These are phyloP conservation scores for Adelges cooleyi DNA, from an alignment of 1,140 invertebrate genomes.

Conservation along the genomic window DNA sequence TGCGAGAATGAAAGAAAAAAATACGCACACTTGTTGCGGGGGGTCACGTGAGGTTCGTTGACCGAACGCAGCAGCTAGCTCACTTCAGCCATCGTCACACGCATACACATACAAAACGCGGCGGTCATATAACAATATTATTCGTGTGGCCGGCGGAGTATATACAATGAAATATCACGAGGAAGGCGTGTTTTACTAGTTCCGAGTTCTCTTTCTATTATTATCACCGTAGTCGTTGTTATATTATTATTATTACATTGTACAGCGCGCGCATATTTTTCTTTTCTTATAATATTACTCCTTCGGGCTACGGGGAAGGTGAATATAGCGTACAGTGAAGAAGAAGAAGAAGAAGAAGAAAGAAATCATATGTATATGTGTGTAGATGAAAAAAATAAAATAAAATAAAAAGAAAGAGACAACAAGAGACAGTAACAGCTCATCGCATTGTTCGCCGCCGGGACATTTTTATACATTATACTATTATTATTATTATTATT, in stretches of 20 bases:
- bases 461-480: neutral
- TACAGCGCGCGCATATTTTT: neutral
- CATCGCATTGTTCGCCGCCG: neutral
- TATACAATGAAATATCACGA: slow-evolving; percentile 1
- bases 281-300: neutral
- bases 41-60: slow-evolving; percentile 26
- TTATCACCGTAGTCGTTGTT: neutral
- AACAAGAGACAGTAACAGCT: neutral
- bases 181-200: slow-evolving; percentile 7
- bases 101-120: neutral
- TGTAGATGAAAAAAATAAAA: too few relatives aligned
- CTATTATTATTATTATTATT: slow-evolving; percentile 1
- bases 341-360: neutral
- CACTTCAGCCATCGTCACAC: neutral
- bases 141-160: neutral
- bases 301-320: neutral
- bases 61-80: slow-evolving; percentile 10
- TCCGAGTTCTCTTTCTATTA: slow-evolving; percentile 28
- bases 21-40: slow-evolving; percentile 25
- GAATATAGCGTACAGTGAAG: neutral
- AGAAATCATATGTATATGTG: too few relatives aligned
- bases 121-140: slow-evolving; percentile 4
- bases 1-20: neutral
- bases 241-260: neutral
- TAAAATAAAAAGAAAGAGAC: neutral